A percentile compares a stretch with the other conserved stretches of the same genome.
Conservation (phyloP, 2,113 vertebrate genomes). For the Leptobrachium leishanense region DNA sequence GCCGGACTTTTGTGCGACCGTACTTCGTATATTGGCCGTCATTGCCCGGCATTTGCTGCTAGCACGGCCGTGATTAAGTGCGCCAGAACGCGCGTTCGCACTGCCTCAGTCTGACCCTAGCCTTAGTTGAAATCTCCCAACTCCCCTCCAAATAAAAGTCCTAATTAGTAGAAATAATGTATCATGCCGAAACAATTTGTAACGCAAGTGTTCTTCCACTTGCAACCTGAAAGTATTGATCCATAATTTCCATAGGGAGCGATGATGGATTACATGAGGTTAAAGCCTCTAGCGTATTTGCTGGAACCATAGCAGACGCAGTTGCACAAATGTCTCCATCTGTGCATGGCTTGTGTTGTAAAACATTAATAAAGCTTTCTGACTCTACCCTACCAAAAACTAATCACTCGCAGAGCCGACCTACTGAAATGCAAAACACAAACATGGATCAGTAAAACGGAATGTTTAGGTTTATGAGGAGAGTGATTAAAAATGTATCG, state of each 20-base stretch:
- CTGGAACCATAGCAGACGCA: conserved; percentile 14
- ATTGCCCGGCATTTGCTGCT: too few relatives aligned
- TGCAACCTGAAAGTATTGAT: conserved; percentile 43
- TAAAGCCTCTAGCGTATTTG: conserved; percentile 32
- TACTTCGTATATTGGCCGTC: too few relatives aligned
- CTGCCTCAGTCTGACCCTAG: too few relatives aligned
- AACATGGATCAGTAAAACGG: conserved; percentile 52
- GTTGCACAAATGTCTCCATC: neutral
- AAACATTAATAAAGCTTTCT: neutral
- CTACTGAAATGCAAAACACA: conserved; percentile 50
- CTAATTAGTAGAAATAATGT: neutral
- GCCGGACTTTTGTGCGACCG: too few relatives aligned
- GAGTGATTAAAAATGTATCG: conserved; percentile 82
- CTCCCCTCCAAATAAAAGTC: neutral
- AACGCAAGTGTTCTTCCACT: conserved; percentile 29
- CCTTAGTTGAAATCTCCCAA: too few relatives aligned
- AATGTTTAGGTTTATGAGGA: conserved; percentile 70
- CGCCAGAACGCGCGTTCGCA: too few relatives aligned
- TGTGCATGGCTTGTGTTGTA: conserved; percentile 29
- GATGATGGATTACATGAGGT: neutral
- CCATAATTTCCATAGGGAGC: conserved; percentile 51
- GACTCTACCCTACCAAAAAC: conserved; percentile 43
- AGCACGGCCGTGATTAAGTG: too few relatives aligned
- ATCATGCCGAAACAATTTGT: conserved; percentile 34
- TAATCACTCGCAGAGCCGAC: conserved; percentile 34